phyloP scores from a whole-genome alignment of 2,113 vertebrate genomes.

The Petaurus breviceps region DNA sequence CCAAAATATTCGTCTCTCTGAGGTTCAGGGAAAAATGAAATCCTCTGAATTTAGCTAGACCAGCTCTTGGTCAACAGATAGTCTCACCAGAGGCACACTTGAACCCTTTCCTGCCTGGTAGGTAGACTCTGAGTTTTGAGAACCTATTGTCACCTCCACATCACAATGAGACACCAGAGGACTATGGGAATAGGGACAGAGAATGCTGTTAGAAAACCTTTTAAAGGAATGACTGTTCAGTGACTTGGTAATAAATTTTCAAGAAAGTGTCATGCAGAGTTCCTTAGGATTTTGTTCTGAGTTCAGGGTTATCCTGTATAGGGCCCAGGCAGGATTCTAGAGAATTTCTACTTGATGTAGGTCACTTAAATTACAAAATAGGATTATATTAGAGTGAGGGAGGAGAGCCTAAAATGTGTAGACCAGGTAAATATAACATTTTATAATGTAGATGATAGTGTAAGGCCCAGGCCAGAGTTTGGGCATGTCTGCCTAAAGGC shows the following conservation, averaged over 20 bases:
- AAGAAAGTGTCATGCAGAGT: not conserved
- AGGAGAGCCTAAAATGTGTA: not conserved
- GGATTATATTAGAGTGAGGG: not conserved
- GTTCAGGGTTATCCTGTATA: not conserved
- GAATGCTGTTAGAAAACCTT: not conserved
- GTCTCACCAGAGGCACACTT: not conserved
- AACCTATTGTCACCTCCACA: not conserved
- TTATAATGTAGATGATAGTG: not conserved
- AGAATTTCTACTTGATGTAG: not conserved
- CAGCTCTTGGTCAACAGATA: not conserved
- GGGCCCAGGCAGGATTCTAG: not conserved
- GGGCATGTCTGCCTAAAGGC: not conserved
- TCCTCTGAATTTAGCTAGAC: not conserved
- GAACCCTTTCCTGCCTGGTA: not conserved
- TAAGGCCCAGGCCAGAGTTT: not conserved
- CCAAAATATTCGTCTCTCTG: not conserved
- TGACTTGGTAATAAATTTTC: not conserved
- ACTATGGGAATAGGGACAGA: not conserved
- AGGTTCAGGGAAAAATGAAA: not conserved
- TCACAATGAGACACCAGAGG: not conserved
- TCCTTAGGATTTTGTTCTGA: not conserved
- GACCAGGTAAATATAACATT: not conserved
- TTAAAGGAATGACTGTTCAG: not conserved
- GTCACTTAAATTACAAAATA: not conserved
- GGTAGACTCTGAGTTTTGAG: not conserved